Conservation (phyloP, 1,140 invertebrate species). For the Hyles euphorbiae region DNA sequence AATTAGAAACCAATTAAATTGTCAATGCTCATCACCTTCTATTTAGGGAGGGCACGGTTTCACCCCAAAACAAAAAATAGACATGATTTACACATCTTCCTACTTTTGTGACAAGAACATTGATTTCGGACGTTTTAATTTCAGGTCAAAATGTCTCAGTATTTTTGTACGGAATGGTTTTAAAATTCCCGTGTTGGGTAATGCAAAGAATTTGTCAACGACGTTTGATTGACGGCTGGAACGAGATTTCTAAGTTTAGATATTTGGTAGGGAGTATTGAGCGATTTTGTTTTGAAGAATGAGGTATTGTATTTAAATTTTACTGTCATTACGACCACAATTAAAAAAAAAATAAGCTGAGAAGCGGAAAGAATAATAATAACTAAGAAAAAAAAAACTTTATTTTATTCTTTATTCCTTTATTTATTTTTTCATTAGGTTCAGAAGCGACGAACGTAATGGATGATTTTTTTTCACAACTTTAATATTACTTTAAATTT, state of each 20-base stretch:
- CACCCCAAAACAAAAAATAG: conserved; percentile 6
- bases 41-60: neutral
- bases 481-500: no score
- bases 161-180: conserved; percentile 2
- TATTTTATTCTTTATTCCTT: no score
- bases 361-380: no score
- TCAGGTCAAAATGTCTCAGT: neutral
- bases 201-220: conserved; percentile 5
- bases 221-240: conserved; percentile 1
- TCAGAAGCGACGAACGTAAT: no score
- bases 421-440: no score
- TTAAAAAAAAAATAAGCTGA: no score
- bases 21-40: conserved; percentile 6
- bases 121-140: conserved; percentile 9
- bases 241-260: neutral
- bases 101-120: conserved; percentile 2
- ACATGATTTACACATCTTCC: conserved; percentile 2
- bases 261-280: neutral
- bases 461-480: no score
- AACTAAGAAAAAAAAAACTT: no score
- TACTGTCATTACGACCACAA: no score
- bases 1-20: conserved; percentile 9
- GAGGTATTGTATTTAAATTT: no score
- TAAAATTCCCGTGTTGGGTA: neutral
- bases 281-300: no score